Evolutionary conservation across 2,888 invertebrate species (phyloP).

Genomic region (Achlya flavicornis): DNA sequence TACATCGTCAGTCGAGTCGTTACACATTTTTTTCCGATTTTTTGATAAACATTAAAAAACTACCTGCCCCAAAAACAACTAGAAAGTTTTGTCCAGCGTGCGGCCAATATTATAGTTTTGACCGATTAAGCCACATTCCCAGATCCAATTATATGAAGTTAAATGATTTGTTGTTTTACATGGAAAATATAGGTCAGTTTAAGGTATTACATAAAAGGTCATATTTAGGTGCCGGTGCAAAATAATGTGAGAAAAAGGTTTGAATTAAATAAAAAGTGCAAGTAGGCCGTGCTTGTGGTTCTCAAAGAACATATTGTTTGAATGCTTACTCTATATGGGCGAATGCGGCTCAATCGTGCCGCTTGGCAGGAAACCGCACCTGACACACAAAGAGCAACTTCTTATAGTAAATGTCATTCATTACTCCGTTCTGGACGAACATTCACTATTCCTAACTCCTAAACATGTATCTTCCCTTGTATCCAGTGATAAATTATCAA

Average conservation of each 20-base stretch:
- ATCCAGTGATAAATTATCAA: too few species aligned
- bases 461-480: neutral
- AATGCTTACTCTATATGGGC: conserved; percentile 81
- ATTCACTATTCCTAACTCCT: neutral
- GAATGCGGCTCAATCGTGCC: conserved; percentile 81
- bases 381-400: conserved; percentile 71
- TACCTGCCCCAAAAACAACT: too few species aligned
- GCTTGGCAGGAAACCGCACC: conserved; percentile 81
- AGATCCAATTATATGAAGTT: neutral
- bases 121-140: conserved; percentile 47
- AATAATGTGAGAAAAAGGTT: conserved; percentile 8
- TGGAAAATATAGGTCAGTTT: neutral
- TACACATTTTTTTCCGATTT: too few species aligned
- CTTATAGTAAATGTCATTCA: conserved; percentile 31
- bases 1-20: too few species aligned
- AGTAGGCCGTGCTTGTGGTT: conserved; percentile 44
- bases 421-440: neutral
- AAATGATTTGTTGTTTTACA: neutral
- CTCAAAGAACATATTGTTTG: conserved; percentile 40
- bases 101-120: conserved; percentile 11
- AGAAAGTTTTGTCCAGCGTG: too few species aligned
- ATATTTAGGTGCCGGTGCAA: conserved; percentile 15
- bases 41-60: too few species aligned
- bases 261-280: conserved; percentile 28
- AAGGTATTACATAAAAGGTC: neutral